phyloP scores from a whole-genome alignment of 2,113 vertebrate species.

The Genyomyrus donnyi region DNA sequence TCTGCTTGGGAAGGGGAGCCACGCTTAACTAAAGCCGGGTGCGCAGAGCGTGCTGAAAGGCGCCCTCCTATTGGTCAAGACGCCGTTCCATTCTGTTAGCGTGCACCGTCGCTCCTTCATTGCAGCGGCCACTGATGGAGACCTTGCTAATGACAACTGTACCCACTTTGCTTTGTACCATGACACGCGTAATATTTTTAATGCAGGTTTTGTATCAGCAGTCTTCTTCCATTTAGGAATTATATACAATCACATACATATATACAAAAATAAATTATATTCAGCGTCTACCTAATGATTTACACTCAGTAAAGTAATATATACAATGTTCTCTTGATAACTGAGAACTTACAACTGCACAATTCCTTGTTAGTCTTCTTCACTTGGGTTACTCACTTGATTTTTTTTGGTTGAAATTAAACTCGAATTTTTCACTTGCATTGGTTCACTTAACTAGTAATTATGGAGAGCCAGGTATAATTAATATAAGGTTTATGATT shows the following conservation, averaged over 20 bases:
- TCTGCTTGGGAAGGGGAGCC: neutral
- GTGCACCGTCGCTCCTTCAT: neutral
- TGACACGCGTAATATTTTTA: neutral
- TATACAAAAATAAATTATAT: neutral
- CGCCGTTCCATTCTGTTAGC: neutral
- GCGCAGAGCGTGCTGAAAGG: neutral
- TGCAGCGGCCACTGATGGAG: neutral
- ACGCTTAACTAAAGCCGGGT: neutral
- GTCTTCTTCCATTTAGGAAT: neutral
- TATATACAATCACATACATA: neutral
- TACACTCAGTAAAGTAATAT: neutral
- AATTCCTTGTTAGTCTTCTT: neutral
- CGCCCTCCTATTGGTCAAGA: neutral
- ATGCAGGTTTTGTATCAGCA: neutral
- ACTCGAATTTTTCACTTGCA: constrained; percentile 5
- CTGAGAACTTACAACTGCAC: neutral
- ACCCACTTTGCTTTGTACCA: neutral
- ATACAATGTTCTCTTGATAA: neutral
- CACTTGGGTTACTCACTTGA: neutral
- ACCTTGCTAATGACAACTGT: neutral
- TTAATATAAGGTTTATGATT: neutral
- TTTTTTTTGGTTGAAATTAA: neutral
- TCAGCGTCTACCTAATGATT: neutral
- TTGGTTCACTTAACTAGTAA: neutral
- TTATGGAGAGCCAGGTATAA: neutral